Evolutionary conservation across 2,797 vertebrate species (phyloP).

Genomic region (Adelosebastes latens): DNA sequence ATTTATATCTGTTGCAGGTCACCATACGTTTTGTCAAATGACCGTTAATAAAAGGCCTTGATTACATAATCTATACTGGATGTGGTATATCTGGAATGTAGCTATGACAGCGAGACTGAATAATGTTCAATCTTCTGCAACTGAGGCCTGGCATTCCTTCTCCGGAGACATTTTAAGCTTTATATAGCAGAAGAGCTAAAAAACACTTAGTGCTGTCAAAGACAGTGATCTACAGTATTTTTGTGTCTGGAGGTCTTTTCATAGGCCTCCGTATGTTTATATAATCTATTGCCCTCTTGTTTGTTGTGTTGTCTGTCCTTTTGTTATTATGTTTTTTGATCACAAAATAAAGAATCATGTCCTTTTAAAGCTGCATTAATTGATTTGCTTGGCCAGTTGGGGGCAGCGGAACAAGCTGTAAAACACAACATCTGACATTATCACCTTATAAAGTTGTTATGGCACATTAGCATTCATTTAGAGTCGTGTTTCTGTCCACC

Average conservation of each 20-base stretch:
- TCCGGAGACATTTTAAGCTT: neutral
- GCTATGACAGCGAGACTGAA: neutral
- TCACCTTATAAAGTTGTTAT: constrained; percentile 15
- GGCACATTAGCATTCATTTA: constrained; percentile 13
- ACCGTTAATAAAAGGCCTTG: neutral
- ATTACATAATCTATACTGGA: neutral
- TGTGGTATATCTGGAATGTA: neutral
- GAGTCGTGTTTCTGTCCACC: neutral
- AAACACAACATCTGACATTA: constrained; percentile 37
- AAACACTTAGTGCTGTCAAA: neutral
- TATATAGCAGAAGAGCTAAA: neutral
- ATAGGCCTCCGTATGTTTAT: neutral
- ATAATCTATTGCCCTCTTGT: neutral
- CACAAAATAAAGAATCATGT: neutral
- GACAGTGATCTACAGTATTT: neutral
- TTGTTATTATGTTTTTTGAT: neutral
- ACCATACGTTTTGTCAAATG: neutral
- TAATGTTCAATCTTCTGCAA: neutral
- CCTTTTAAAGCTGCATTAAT: constrained; percentile 6
- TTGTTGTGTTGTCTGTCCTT: neutral
- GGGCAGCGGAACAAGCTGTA: constrained; percentile 2
- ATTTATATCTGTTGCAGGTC: neutral
- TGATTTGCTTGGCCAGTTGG: constrained; percentile 12
- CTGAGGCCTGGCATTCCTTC: neutral
- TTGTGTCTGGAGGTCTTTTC: neutral